Conservation (phyloP, 1,140 invertebrate species). For the Diploscapter pachys region DNA sequence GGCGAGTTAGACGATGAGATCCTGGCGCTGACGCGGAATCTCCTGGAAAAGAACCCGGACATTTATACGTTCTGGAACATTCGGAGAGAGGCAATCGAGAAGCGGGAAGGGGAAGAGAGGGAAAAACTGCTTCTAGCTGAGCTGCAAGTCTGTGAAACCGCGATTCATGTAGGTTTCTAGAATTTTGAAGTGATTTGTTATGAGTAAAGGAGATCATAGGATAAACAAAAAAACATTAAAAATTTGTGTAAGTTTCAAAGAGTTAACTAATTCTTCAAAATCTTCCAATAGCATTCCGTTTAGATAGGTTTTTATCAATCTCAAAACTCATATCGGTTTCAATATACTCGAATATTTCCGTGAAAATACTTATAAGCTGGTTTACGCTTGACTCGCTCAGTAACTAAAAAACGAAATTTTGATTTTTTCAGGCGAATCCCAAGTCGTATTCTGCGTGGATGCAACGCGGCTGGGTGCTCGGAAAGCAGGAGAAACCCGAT, state of each 20-base stretch:
- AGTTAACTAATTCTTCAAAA: too few relatives aligned
- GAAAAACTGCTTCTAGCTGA: neutral
- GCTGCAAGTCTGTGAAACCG: conserved; percentile 9
- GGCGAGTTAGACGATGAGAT: conserved; percentile 30
- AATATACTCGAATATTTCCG: too few relatives aligned
- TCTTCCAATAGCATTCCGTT: too few relatives aligned
- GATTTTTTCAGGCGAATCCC: conserved; percentile 15
- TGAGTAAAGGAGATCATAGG: neutral
- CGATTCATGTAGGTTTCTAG: too few relatives aligned
- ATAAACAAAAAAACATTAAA: too few relatives aligned
- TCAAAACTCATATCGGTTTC: too few relatives aligned
- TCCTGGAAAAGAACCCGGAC: conserved; percentile 28
- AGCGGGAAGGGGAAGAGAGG: conserved; percentile 4
- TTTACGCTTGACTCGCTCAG: neutral
- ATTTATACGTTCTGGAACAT: conserved; percentile 36
- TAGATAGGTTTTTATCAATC: too few relatives aligned
- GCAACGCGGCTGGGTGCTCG: conserved; percentile 25
- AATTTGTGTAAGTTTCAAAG: too few relatives aligned
- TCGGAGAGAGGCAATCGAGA: conserved; percentile 20
- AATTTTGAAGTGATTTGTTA: neutral
- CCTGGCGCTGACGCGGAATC: conserved; percentile 5
- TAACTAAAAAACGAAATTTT: neutral
- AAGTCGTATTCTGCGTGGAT: conserved; percentile 34
- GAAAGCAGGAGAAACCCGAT: conserved; percentile 6
- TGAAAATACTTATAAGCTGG: too few relatives aligned